phyloP scores from a whole-genome alignment of 2,888 invertebrate genomes.

The Ormyrus pomaceus region DNA sequence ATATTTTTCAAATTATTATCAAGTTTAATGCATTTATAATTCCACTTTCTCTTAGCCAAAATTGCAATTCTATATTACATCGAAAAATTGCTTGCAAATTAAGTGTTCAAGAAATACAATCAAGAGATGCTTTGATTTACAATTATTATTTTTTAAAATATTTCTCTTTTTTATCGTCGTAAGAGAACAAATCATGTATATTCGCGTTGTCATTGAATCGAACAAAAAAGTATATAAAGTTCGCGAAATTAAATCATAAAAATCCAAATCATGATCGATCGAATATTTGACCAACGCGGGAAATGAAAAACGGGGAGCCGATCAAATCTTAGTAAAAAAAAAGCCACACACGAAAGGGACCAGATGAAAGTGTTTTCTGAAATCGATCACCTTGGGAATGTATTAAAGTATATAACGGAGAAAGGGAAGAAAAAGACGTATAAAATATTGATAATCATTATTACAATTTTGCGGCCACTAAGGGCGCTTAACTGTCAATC shows the following conservation, averaged over 20 bases:
- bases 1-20: conserved; percentile 18
- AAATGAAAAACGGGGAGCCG: conserved; percentile 5
- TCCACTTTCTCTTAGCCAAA: conserved; percentile 30
- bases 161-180: neutral
- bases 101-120: conserved; percentile 45
- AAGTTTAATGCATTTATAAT: conserved; percentile 2
- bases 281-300: conserved; percentile 32
- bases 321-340: conserved; percentile 20
- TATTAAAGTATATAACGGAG: conserved; percentile 7
- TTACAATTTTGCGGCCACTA: conserved; percentile 4
- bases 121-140: neutral
- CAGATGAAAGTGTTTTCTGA: conserved; percentile 66
- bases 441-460: conserved; percentile 42
- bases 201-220: neutral
- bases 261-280: conserved; percentile 21
- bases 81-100: conserved; percentile 42
- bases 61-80: conserved; percentile 9
- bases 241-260: neutral
- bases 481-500: neutral
- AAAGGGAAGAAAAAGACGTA: conserved; percentile 7
- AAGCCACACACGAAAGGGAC: conserved; percentile 69
- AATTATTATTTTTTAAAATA: conserved; percentile 10
- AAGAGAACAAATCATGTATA: conserved; percentile 15
- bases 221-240: neutral
- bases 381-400: conserved; percentile 61